Evolutionary conservation across 37 sponge, comb jelly and placozoan genomes (phyloP).

Genomic region (Halisarca cf. caerulea): DNA sequence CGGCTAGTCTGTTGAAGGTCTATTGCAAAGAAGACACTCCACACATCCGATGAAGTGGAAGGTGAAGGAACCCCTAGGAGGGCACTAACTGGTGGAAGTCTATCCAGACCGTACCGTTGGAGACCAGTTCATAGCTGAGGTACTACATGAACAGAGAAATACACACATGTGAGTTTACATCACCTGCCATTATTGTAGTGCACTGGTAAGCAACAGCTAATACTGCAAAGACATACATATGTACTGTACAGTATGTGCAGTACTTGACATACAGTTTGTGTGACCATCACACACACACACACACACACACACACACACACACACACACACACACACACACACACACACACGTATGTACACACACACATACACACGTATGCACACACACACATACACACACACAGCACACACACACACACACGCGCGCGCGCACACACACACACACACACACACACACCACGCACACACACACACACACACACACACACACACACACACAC

Average conservation of each 20-base stretch:
- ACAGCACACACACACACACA: constrained; percentile 9
- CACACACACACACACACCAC: constrained; percentile 31
- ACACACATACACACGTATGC: neutral
- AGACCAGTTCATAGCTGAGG: constrained; percentile 19
- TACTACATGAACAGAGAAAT: neutral
- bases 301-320: too few relatives aligned
- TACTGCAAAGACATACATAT: too few relatives aligned
- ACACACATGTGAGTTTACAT: too few relatives aligned
- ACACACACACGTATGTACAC: neutral
- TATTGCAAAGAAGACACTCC: too few relatives aligned
- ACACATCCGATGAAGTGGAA: too few relatives aligned
- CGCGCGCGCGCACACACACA: neutral
- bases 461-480: constrained; percentile 29
- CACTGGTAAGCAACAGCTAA: too few relatives aligned
- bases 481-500: constrained; percentile 32
- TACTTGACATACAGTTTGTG: neutral
- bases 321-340: too few relatives aligned
- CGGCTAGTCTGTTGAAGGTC: too few relatives aligned
- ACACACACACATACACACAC: too few relatives aligned
- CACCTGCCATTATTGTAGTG: too few relatives aligned
- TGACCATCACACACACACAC: too few relatives aligned
- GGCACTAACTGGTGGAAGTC: constrained; percentile 31
- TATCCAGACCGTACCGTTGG: constrained; percentile 31
- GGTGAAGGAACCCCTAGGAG: too few relatives aligned
- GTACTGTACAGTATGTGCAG: neutral